These are phyloP conservation scores for Hypotaenidia philippensis DNA, from an alignment of 2,797 vertebrate genomes.

Conservation along the genomic window DNA sequence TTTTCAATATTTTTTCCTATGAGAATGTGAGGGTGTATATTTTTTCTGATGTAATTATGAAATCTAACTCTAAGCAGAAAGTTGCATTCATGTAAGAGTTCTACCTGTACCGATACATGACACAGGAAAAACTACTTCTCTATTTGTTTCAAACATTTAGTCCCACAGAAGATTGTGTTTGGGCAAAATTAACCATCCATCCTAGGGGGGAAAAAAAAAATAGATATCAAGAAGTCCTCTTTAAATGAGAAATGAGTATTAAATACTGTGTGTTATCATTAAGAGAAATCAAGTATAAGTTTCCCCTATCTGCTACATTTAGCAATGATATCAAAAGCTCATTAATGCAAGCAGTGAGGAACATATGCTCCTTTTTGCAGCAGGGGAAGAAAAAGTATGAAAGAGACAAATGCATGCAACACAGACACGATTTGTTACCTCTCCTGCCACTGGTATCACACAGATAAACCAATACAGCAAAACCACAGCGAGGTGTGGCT, in stretches of 20 bases:
- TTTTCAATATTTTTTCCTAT: not conserved
- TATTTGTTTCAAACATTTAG: not conserved
- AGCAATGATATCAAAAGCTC: not conserved
- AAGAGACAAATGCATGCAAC: not conserved
- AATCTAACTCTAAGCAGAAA: not conserved
- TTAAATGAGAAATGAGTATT: not conserved
- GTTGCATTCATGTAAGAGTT: not conserved
- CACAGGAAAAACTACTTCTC: not conserved
- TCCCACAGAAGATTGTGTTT: not conserved
- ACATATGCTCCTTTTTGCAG: not conserved
- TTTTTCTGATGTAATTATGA: not conserved
- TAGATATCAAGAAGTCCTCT: not conserved
- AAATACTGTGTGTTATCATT: not conserved
- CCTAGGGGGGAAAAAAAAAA: too few species aligned
- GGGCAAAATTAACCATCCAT: not conserved
- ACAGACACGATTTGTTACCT: not conserved
- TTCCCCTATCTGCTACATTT: not conserved
- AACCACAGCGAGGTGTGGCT: not conserved
- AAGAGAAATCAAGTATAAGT: not conserved
- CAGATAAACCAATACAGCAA: not conserved
- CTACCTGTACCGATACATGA: fast-evolving
- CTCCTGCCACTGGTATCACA: not conserved
- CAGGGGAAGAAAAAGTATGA: fast-evolving
- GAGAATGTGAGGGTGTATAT: not conserved
- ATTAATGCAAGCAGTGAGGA: not conserved